phyloP scores from a whole-genome alignment of 1,140 invertebrate species.

The Medauroidea extradentata region DNA sequence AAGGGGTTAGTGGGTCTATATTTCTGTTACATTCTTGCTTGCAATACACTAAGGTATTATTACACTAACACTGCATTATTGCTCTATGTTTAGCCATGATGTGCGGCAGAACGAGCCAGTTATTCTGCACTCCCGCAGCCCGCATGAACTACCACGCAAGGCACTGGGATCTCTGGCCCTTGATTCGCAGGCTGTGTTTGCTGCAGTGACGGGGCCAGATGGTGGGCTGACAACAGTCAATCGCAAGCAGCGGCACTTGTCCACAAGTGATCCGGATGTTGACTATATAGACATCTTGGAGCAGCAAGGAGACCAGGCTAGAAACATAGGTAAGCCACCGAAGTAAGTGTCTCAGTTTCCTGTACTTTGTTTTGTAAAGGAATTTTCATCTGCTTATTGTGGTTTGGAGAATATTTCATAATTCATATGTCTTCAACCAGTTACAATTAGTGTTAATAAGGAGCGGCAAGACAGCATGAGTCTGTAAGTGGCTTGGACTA shows the following conservation, averaged over 20 bases:
- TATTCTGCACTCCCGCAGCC: conserved; percentile 59
- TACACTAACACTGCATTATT: no score
- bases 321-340: conserved; percentile 12
- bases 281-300: conserved; percentile 69
- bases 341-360: no score
- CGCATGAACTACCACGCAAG: conserved; percentile 58
- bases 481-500: no score
- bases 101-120: conserved; percentile 50
- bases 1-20: no score
- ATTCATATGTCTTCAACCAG: no score
- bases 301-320: conserved; percentile 6
- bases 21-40: no score
- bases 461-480: no score
- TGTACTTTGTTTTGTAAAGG: no score
- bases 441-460: no score
- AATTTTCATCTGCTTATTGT: no score
- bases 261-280: conserved; percentile 62
- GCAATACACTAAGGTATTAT: no score
- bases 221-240: conserved; percentile 71
- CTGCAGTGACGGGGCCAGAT: conserved; percentile 70
- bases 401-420: no score
- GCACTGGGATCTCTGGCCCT: conserved; percentile 45
- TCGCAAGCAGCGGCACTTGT: conserved; percentile 58
- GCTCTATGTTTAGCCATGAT: conserved; percentile 38
- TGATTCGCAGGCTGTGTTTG: conserved; percentile 51